These are phyloP conservation scores for Pipistrellus pygmaeus DNA, from an alignment of 2,797 vertebrate genomes.

Conservation along the genomic window DNA sequence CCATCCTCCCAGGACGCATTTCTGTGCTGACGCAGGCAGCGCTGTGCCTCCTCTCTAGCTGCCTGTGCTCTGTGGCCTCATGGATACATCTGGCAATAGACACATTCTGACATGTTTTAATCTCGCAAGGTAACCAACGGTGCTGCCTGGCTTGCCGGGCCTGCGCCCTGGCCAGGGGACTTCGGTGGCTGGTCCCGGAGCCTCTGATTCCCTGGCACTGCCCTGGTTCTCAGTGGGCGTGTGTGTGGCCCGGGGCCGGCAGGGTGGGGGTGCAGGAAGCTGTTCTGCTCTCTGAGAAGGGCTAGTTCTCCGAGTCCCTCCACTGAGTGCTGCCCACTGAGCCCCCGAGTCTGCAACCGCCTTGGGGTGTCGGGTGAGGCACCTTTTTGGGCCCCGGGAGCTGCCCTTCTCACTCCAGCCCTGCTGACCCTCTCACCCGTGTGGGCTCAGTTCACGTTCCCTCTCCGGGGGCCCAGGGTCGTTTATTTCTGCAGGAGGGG, in stretches of 20 bases:
- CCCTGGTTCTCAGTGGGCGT: accelerated
- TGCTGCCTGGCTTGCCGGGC: accelerated
- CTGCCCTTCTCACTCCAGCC: accelerated
- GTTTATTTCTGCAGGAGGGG: neutral
- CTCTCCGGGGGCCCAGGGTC: neutral
- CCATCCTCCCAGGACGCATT: accelerated
- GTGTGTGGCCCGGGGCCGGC: accelerated
- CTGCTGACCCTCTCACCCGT: neutral
- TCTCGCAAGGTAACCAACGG: accelerated
- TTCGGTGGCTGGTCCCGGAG: accelerated
- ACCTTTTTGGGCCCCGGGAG: neutral
- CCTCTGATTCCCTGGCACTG: neutral
- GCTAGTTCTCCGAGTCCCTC: neutral
- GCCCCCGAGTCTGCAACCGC: neutral
- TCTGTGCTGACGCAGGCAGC: accelerated
- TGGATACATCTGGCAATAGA: too few species aligned
- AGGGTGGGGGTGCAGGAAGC: too few species aligned
- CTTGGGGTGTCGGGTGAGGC: accelerated
- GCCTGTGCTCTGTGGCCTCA: accelerated
- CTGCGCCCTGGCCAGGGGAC: accelerated
- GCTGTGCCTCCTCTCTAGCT: neutral
- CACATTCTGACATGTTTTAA: too few species aligned
- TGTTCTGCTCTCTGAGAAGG: accelerated
- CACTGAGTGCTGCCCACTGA: neutral
- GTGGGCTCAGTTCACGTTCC: neutral